These are phyloP conservation scores for Trachelipus rathkii DNA, from an alignment of 1,140 invertebrate genomes.

Conservation along the genomic window DNA sequence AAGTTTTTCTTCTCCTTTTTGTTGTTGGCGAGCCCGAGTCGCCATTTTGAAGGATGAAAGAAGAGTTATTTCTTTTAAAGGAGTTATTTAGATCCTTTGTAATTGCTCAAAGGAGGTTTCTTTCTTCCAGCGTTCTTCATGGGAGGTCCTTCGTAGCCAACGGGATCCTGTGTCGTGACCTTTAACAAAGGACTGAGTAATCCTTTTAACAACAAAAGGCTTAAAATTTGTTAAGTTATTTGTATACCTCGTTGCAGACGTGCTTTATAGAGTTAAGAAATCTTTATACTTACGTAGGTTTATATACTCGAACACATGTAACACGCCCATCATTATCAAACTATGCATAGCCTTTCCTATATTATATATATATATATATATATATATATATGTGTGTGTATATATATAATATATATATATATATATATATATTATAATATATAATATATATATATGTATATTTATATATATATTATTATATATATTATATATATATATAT, in stretches of 20 bases:
- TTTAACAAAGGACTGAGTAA: neutral
- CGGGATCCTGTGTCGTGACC: neutral
- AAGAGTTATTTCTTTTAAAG: neutral
- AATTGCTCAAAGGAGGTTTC: neutral
- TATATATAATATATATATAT: no score
- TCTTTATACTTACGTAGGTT: neutral
- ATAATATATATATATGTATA: no score
- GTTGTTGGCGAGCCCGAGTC: neutral
- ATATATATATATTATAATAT: no score
- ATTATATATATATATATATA: neutral
- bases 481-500: no score
- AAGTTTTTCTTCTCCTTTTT: neutral
- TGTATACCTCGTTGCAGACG: neutral
- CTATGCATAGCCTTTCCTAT: no score
- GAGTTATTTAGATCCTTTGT: conserved; percentile 4
- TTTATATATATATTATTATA: no score
- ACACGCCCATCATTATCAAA: no score
- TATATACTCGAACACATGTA: neutral
- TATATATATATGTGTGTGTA: no score
- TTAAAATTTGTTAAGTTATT: conserved; percentile 4
- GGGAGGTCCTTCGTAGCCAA: neutral
- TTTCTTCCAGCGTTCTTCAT: neutral
- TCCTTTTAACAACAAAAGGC: neutral
- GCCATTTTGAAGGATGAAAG: neutral
- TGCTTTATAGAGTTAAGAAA: conserved; percentile 5